Evolutionary conservation across 2,113 vertebrate genomes (phyloP).

Genomic region (Sterna hirundo): DNA sequence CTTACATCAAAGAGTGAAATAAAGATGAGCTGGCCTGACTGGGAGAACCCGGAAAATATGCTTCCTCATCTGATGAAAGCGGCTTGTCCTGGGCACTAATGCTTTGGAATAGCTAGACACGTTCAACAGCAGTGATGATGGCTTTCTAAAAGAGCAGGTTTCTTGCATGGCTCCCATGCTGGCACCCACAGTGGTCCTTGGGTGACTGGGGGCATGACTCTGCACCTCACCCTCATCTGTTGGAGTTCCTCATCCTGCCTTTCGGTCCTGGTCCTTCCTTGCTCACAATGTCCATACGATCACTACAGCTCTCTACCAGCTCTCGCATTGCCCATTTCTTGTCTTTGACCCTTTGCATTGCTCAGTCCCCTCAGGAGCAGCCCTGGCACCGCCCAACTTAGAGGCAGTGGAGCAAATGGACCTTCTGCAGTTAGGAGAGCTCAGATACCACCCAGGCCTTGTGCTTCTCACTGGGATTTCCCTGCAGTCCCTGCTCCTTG

Average conservation of each 20-base stretch:
- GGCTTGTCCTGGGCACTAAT: background rate
- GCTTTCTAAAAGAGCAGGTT: background rate
- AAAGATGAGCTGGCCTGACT: conserved; percentile 2
- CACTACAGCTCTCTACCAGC: background rate
- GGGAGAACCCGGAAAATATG: background rate
- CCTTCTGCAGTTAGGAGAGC: background rate
- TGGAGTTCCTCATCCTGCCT: background rate
- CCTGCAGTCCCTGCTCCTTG: background rate
- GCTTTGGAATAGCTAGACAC: accelerated
- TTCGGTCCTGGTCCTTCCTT: background rate
- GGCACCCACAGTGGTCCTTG: background rate
- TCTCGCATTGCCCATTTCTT: background rate
- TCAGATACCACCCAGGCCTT: background rate
- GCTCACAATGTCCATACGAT: background rate
- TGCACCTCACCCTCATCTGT: background rate
- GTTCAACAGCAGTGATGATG: background rate
- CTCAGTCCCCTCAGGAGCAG: background rate
- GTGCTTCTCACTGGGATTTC: background rate
- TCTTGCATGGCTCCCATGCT: background rate
- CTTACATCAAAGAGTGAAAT: conserved; percentile 41
- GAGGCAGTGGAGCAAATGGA: background rate
- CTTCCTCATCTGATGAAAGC: background rate
- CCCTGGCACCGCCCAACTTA: background rate
- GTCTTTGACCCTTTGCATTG: background rate
- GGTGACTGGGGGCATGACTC: background rate